Conservation (phyloP, 1,140 invertebrate species). For the Drosophila tristis region DNA sequence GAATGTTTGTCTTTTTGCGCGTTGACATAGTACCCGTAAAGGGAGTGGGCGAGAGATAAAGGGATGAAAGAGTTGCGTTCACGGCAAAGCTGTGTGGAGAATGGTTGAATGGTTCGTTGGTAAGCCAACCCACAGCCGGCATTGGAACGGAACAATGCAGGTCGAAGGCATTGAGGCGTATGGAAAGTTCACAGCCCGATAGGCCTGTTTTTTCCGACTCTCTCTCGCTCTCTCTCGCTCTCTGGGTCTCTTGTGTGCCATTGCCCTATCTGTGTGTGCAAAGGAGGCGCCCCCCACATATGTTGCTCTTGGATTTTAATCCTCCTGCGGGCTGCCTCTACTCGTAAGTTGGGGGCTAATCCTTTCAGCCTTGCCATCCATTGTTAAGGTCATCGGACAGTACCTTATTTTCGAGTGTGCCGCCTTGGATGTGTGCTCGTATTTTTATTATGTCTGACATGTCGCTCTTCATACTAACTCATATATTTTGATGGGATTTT, state of each 20-base stretch:
- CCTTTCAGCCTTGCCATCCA: conserved; percentile 45
- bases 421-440: conserved; percentile 5
- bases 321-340: conserved; percentile 8
- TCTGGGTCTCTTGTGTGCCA: background rate
- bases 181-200: background rate
- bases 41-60: too few species aligned
- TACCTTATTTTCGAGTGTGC: background rate
- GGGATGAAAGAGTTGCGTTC: background rate
- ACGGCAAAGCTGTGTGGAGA: background rate
- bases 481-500: conserved; percentile 55
- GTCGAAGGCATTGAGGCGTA: background rate
- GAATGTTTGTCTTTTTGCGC: conserved; percentile 36
- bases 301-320: conserved; percentile 29
- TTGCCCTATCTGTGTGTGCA: too few species aligned
- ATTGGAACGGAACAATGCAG: conserved; percentile 3
- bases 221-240: background rate
- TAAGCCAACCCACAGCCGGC: too few species aligned
- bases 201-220: conserved; percentile 17
- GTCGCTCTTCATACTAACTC: conserved; percentile 15
- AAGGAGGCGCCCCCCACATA: too few species aligned
- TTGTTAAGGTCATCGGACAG: conserved; percentile 54
- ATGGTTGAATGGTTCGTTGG: conserved; percentile 1
- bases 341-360: conserved; percentile 50
- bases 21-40: conserved; percentile 1
- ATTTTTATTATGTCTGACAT: conserved; percentile 48